Evolutionary conservation across 2,797 vertebrate species (phyloP).

Genomic region (Anguilla marmorata): DNA sequence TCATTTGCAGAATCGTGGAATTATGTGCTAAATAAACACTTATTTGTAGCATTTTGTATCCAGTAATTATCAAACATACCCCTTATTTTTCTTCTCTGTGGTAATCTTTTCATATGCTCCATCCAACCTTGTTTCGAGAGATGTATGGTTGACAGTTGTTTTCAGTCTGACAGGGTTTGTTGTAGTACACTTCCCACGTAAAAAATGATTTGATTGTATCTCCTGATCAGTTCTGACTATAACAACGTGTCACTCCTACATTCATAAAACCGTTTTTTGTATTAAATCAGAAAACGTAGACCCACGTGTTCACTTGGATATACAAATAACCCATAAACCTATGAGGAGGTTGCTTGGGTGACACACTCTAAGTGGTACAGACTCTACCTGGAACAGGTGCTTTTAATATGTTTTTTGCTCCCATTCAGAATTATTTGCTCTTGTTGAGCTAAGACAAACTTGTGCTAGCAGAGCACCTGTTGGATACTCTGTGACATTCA

Average conservation of each 20-base stretch:
- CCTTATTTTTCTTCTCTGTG: neutral
- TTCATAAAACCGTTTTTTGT: neutral
- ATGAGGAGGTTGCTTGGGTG: neutral
- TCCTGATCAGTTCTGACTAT: neutral
- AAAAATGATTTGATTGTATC: neutral
- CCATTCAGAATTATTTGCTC: neutral
- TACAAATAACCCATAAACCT: neutral
- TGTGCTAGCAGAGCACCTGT: neutral
- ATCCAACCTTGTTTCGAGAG: constrained; percentile 8
- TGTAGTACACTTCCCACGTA: neutral
- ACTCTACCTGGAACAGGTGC: neutral
- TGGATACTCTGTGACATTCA: neutral
- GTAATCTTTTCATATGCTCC: neutral
- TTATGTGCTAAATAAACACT: constrained; percentile 17
- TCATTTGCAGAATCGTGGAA: constrained; percentile 1
- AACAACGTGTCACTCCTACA: neutral
- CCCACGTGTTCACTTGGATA: neutral
- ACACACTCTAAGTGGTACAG: neutral
- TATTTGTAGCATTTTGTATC: constrained; percentile 17
- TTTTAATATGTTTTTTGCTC: neutral
- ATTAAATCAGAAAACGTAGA: neutral
- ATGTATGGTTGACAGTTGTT: neutral
- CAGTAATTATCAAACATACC: neutral
- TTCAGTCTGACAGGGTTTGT: neutral
- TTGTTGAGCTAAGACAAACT: neutral